A percentile compares a stretch with the other conserved stretches of the same genome.
phyloP scores from a whole-genome alignment of 1,140 invertebrate species.

The Trachymyrmex cornetzi region DNA sequence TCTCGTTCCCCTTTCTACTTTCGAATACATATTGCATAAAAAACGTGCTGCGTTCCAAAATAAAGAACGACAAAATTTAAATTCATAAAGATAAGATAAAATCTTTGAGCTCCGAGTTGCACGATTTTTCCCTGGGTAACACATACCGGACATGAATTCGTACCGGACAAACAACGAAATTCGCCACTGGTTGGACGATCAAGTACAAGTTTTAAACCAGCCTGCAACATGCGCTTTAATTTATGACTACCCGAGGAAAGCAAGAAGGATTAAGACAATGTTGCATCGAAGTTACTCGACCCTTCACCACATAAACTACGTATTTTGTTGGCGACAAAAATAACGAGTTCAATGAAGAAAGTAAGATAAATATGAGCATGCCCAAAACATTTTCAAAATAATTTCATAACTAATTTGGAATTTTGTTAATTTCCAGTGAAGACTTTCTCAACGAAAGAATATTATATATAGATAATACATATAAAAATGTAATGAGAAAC shows the following conservation, averaged over 20 bases:
- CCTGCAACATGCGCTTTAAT: conserved; percentile 45
- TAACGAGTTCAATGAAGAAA: conserved; percentile 26
- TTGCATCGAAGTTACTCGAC: conserved; percentile 36
- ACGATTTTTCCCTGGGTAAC: conserved; percentile 43
- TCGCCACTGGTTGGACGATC: conserved; percentile 17
- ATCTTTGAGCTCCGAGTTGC: conserved; percentile 37
- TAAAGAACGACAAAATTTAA: conserved; percentile 20
- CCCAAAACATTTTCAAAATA: background rate
- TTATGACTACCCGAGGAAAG: conserved; percentile 9
- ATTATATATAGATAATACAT: background rate
- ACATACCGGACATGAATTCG: conserved; percentile 13
- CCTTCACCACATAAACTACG: background rate
- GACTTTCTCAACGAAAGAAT: background rate
- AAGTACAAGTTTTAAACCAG: conserved; percentile 57
- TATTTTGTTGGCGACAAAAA: conserved; percentile 18
- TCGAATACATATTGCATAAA: conserved; percentile 16
- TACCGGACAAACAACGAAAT: conserved; percentile 42
- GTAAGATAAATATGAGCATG: background rate
- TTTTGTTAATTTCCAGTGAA: background rate
- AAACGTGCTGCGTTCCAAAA: background rate
- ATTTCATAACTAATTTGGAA: background rate
- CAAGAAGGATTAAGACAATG: conserved; percentile 43
- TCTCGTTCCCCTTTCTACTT: background rate
- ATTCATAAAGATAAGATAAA: conserved; percentile 43
- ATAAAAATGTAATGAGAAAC: background rate